Evolutionary conservation across 2,888 invertebrate species (phyloP), one percentile per base, ranked within the genome.

Genomic region (Tuberolachnus salignus): DNA sequence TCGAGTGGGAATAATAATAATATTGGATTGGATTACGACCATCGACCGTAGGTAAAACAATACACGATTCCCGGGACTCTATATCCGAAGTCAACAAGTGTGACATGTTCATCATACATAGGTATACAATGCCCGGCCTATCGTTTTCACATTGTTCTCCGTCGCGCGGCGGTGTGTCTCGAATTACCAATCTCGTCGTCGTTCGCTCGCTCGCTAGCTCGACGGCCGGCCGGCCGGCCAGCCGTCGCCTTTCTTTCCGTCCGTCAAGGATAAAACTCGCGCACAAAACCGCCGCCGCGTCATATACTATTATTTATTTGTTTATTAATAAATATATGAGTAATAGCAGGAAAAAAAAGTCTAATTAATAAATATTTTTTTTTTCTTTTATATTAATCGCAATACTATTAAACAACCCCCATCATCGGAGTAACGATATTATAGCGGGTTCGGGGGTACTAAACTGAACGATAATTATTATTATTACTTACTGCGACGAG

Each of bases 111-210:
- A 59, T 78, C 69, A 34, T 34, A 3, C 6, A 34, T n/a, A n/a
- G n/a, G n/a, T n/a, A n/a, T n/a, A n/a, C n/a, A n/a, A n/a, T n/a
- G n/a, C n/a, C 34, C 34, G 69, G 51, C 67, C 59, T 69, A 59
- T 69, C 57, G 78, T 69, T 66, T 75, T 75, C 66, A 75, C 75
- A 75, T 75, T 75, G 75, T 75, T 75, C 75, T 75, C 51, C n/a
- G 49, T 72, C 61, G 55, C 66, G 57, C 61, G 75, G 57, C 61
- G 75, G n/a, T 67, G 75, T 75, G 75, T 75, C 66, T 75, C 75
- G 75, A 75, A 75, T 75, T 75, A 75, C 75, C 75, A 67, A 75
- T 75, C 66, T 67, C 34, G 46, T 75, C 26, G 49, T 21, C 44
- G 34, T 3, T 34, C 34, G 34, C 3, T 34, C 34, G 34, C 34